Base-by-base conservation (phyloP, 2,888 invertebrate species). In the Scrobipalpa costella region DNA sequence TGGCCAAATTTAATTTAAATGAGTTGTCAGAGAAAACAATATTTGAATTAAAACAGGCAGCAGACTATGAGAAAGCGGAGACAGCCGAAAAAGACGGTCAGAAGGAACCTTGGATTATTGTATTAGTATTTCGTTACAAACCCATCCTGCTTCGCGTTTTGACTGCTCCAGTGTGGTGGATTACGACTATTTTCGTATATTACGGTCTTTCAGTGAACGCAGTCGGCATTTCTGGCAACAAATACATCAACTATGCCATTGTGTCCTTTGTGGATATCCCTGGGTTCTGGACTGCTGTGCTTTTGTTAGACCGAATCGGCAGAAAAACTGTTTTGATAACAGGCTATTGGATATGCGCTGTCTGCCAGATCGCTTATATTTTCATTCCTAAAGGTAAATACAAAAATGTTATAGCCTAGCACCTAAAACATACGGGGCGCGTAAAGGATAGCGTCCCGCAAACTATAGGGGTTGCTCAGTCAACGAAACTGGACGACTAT, bases 181-280 rank as follows among this genome's bases (percentile, higher is more conserved):
- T 96, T 60, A 94, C 95, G 0, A 94, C 95, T 67, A 94, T 95
- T 0, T 94, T 96, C 71, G 94, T 96, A 9, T 97, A 95, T 84
- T 96, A 95, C 74, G 96, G 96, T 0, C 84, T 97, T 21, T 95
- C 95, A 11, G 90, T 96, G 66, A 96, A 95, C 84, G 94, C 96
- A 0, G 94, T 95, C 1, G 92, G 94, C 0, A 86, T 97, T 7
- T 21, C 50, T 38, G 95, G 95, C 17, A 93, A 95, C 74, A 94
- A 94, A 80, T 95, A 96, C 78, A 76, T 95, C 3, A 96, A 96
- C 83, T 96, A 74, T 76, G 94, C 95, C 52, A 76, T 94, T 61
- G 93, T 94, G 0, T 85, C 92, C 0, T 81, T 93, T n/a, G 92
- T 95, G 19, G 96, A 96, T 80, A 93, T 96, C 65, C 96, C 96